Evolutionary conservation across 2,888 invertebrate genomes (phyloP), one percentile per base, ranked within the genome.

Genomic region (Pollenia amentaria): DNA sequence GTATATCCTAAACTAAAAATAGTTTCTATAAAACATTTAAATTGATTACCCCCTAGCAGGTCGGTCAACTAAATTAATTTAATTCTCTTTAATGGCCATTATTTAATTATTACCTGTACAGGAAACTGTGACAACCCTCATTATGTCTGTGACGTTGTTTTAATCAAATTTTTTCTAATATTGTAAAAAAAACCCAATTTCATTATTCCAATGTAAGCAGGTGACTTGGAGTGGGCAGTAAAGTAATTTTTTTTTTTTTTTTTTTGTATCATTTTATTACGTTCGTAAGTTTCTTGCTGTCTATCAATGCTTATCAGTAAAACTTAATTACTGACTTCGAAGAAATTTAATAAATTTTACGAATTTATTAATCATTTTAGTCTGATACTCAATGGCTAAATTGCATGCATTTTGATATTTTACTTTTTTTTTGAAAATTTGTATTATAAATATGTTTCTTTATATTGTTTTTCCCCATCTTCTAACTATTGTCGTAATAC

Each of bases 111-210:
- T 18, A 42, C 12, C 40, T 72, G 12, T 16, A 3, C 11, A 29
- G 8, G n/a, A 62, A 29, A n/a, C 78, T 60, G 21, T 42, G 53
- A 16, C 16, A 42, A 21, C 16, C 70, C 12, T 18, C 53, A 53
- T 53, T 18, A 29, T n/a, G 6, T 14, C 0, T 53, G 21, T 65
- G 64, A 64, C 51, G 64, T 77, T 29, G 53, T 46, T 77, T 53
- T 42, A 14, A 55, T 55, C 16, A 67, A 44, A 14, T 57, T 18
- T 38, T 40, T 76, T 40, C 9, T 3, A 42, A 42, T 42, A 11
- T 9, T 48, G 44, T 60, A 6, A 65, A 55, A 8, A 14, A 77
- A 53, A 53, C 29, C 4, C 29, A 57, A 29, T 44, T 60, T 73
- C 55, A 65, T 65, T 16, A 76, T 7, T 12, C 65, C 44, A 42